Conservation (phyloP, 2,888 invertebrate species). For the Mylabris sibirica region DNA sequence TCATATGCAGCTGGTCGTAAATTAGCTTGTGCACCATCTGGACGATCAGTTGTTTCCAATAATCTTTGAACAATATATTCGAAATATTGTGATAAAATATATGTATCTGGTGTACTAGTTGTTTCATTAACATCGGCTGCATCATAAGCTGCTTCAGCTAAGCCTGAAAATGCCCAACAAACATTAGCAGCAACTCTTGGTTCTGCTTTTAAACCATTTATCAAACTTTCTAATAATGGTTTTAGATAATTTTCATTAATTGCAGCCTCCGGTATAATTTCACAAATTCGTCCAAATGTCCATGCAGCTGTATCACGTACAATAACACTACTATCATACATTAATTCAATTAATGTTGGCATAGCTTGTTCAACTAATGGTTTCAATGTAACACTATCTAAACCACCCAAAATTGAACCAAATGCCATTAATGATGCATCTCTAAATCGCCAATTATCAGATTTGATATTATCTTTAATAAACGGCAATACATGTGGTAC, state of each 20-base stretch:
- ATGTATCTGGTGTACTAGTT: slow-evolving; percentile 84
- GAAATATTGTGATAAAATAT: slow-evolving; percentile 92
- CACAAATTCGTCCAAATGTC: slow-evolving; percentile 94
- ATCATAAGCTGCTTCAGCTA: slow-evolving; percentile 97
- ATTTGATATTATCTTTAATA: slow-evolving; percentile 93
- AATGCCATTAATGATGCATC: slow-evolving; percentile 99
- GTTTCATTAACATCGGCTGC: slow-evolving; percentile 75
- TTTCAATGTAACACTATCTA: slow-evolving; percentile 86
- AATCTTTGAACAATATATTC: slow-evolving; percentile 91
- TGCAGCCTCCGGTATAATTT: slow-evolving; percentile 94
- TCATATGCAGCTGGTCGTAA: slow-evolving; percentile 97
- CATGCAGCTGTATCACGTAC: slow-evolving; percentile 98
- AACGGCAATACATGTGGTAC: slow-evolving; percentile 96
- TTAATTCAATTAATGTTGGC: slow-evolving; percentile 91
- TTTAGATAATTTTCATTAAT: slow-evolving; percentile 86
- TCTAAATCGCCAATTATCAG: slow-evolving; percentile 82
- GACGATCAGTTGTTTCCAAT: slow-evolving; percentile 92
- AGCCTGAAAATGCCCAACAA: slow-evolving; percentile 97
- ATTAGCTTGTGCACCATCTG: slow-evolving; percentile 93
- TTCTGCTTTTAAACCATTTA: slow-evolving; percentile 89
- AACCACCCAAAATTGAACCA: slow-evolving; percentile 83
- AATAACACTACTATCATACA: slow-evolving; percentile 93
- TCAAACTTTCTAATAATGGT: slow-evolving; percentile 80
- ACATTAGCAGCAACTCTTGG: slow-evolving; percentile 97
- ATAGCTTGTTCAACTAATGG: slow-evolving; percentile 96